These are phyloP conservation scores for Iselma pallidipennis DNA, from an alignment of 2,888 invertebrate species.

Conservation along the genomic window DNA sequence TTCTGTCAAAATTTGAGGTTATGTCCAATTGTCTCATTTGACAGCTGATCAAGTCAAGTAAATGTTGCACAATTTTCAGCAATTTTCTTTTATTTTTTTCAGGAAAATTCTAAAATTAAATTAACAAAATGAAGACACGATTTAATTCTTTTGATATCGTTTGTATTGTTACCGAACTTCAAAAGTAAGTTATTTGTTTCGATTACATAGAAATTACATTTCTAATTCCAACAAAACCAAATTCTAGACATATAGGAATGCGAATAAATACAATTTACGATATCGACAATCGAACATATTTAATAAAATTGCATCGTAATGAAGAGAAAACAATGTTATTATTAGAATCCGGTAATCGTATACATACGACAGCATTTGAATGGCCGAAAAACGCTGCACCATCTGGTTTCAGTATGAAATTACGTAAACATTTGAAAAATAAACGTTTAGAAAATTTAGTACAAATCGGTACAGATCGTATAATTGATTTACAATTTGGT, in stretches of 20 bases:
- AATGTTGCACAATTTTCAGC: background rate
- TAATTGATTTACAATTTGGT: conserved; percentile 95
- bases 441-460: conserved; percentile 84
- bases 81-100: background rate
- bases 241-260: conserved; percentile 79
- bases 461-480: conserved; percentile 92
- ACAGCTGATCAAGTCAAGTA: background rate
- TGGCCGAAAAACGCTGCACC: conserved; percentile 98
- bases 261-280: conserved; percentile 97
- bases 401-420: conserved; percentile 97
- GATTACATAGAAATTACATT: conserved; percentile 29
- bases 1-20: too few species aligned
- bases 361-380: conserved; percentile 94
- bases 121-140: conserved; percentile 80
- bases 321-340: conserved; percentile 88
- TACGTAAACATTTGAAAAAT: conserved; percentile 95
- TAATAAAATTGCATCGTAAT: conserved; percentile 82
- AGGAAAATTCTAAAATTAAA: background rate
- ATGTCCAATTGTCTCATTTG: background rate
- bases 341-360: conserved; percentile 90
- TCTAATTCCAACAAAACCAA: conserved; percentile 6
- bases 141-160: conserved; percentile 93
- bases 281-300: conserved; percentile 94
- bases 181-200: conserved; percentile 64
- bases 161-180: conserved; percentile 85